These are phyloP conservation scores for Xylocopa sonorina DNA, from an alignment of 1,140 invertebrate genomes.

Conservation along the genomic window DNA sequence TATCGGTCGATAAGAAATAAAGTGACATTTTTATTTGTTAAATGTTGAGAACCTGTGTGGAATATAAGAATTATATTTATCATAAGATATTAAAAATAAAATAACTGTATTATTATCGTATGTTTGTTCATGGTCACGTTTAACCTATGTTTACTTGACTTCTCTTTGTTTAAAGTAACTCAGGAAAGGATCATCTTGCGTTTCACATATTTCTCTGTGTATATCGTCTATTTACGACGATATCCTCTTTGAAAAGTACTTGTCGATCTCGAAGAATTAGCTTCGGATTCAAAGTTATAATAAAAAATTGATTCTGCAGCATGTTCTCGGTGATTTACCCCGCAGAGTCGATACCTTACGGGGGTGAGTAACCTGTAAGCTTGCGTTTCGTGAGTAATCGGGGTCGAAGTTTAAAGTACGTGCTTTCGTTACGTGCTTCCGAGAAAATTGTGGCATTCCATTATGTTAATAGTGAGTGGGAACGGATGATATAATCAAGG, in stretches of 20 bases:
- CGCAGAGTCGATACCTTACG: constrained; percentile 1
- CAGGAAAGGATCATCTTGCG: background rate
- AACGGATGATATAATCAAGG: background rate
- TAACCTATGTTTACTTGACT: background rate
- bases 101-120: too few relatives aligned
- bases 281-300: too few relatives aligned
- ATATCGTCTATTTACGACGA: background rate
- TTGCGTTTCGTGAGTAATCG: constrained; percentile 19
- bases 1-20: background rate
- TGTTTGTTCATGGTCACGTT: too few relatives aligned
- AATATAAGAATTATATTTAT: too few relatives aligned
- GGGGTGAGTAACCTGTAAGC: constrained; percentile 22
- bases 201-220: background rate
- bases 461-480: constrained; percentile 19
- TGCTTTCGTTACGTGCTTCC: background rate
- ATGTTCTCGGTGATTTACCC: constrained; percentile 25
- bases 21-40: background rate
- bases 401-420: background rate
- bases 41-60: too few relatives aligned
- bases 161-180: background rate
- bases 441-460: constrained; percentile 9
- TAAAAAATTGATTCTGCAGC: background rate
- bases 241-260: background rate
- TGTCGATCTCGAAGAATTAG: background rate
- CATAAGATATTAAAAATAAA: too few relatives aligned